These are phyloP conservation scores for Augochlora pura DNA, from an alignment of 1,140 invertebrate species.

Conservation along the genomic window DNA sequence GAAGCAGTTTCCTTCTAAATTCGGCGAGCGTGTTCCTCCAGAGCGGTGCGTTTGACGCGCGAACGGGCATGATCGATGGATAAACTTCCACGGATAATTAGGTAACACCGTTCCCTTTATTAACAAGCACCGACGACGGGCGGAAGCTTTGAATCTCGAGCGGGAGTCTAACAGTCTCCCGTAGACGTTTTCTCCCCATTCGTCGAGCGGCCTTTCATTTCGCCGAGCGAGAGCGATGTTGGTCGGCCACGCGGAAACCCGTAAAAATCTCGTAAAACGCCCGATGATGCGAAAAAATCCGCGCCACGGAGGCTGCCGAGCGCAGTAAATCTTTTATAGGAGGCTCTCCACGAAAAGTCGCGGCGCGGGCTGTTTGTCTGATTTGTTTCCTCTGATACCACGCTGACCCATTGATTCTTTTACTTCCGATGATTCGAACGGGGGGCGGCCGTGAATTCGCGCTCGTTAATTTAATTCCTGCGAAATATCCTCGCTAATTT, in stretches of 20 bases:
- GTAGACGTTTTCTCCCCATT: background rate
- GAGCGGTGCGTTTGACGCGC: conserved; percentile 18
- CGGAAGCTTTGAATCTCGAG: conserved; percentile 10
- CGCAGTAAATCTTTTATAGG: conserved; percentile 14
- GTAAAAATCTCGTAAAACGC: conserved; percentile 35
- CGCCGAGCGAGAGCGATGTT: background rate
- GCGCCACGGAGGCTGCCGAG: background rate
- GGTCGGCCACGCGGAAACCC: conserved; percentile 8
- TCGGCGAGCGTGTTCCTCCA: conserved; percentile 8
- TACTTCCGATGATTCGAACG: background rate
- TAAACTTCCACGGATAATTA: conserved; percentile 56
- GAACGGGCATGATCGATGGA: conserved; percentile 45
- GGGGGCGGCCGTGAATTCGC: too few relatives aligned
- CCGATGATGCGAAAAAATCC: conserved; percentile 36
- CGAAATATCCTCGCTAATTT: too few relatives aligned
- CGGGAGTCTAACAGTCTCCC: background rate
- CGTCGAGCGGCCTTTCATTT: background rate
- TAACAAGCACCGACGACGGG: conserved; percentile 8
- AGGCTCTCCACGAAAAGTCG: background rate
- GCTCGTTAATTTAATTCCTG: too few relatives aligned
- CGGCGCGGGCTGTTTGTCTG: background rate
- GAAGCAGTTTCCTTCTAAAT: conserved; percentile 30
- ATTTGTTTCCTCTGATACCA: too few relatives aligned
- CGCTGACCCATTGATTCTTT: background rate
- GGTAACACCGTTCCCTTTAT: conserved; percentile 21